These are phyloP conservation scores for Poecilia gillii DNA, from an alignment of 2,797 vertebrate genomes.

Conservation along the genomic window DNA sequence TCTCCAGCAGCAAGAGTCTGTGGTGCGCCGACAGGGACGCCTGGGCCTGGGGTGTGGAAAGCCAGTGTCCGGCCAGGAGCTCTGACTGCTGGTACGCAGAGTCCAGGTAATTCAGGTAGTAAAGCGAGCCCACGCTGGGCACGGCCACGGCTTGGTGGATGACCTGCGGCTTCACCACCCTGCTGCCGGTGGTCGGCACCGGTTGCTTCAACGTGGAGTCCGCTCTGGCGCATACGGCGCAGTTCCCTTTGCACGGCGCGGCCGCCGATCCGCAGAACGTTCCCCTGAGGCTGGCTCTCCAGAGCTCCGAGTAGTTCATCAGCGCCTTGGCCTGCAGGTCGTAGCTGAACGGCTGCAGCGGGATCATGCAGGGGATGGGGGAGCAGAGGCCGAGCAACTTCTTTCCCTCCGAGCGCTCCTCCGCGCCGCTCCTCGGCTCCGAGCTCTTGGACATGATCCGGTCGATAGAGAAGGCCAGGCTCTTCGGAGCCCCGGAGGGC, in stretches of 20 bases:
- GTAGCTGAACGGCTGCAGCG: constrained; percentile 91
- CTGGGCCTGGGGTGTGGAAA: constrained; percentile 87
- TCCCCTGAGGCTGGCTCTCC: constrained; percentile 90
- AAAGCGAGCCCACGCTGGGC: constrained; percentile 89
- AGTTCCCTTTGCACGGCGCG: constrained; percentile 90
- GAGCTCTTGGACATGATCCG: constrained; percentile 97
- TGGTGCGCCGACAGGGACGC: constrained; percentile 90
- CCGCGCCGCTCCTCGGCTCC: constrained; percentile 80
- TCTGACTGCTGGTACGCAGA: constrained; percentile 90
- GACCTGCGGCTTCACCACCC: constrained; percentile 96
- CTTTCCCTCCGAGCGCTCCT: constrained; percentile 83
- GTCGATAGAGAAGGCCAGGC: constrained; percentile 97
- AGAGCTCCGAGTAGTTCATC: constrained; percentile 95
- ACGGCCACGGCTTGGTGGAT: constrained; percentile 91
- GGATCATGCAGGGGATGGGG: constrained; percentile 94
- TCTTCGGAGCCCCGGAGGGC: constrained; percentile 87
- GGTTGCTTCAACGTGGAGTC: constrained; percentile 86
- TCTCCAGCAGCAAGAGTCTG: constrained; percentile 92
- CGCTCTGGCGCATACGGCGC: constrained; percentile 88
- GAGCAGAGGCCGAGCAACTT: constrained; percentile 89
- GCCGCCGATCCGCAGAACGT: constrained; percentile 84
- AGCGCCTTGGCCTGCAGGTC: constrained; percentile 93
- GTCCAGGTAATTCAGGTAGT: constrained; percentile 98
- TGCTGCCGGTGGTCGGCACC: constrained; percentile 77
- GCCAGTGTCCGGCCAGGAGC: constrained; percentile 86